phyloP scores from a whole-genome alignment of 2,797 vertebrate species.

The Morus bassanus region DNA sequence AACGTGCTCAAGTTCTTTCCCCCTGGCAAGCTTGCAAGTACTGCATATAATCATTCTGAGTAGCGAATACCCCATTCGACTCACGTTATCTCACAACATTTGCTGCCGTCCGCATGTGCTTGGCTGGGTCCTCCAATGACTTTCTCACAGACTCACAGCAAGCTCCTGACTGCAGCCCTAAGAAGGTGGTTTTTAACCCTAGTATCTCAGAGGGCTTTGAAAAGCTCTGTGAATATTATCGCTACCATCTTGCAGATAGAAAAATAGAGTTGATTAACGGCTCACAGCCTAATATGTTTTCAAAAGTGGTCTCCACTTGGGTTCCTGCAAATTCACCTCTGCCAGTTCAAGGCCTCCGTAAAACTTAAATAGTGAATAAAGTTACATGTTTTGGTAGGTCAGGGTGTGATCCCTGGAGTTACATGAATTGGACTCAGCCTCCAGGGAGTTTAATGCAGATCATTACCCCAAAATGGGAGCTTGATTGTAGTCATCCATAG shows the following conservation, averaged over 20 bases:
- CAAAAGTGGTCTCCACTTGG: neutral
- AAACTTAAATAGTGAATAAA: neutral
- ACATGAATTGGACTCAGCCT: neutral
- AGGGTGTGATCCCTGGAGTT: neutral
- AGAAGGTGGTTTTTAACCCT: neutral
- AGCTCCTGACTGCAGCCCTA: neutral
- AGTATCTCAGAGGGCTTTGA: neutral
- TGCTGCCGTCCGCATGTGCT: rapidly evolving
- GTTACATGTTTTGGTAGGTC: neutral
- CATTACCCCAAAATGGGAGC: neutral
- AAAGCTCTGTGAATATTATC: neutral
- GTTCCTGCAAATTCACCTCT: neutral
- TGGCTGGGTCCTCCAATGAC: neutral
- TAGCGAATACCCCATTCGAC: neutral
- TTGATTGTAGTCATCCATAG: neutral
- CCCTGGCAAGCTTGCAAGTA: neutral
- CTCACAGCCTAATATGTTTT: neutral
- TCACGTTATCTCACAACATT: neutral
- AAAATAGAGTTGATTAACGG: neutral
- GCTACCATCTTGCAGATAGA: neutral
- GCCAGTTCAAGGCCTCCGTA: neutral
- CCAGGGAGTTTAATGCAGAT: neutral
- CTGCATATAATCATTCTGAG: neutral
- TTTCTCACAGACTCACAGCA: neutral
- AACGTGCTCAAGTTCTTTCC: neutral